phyloP scores from a whole-genome alignment of 2,888 invertebrate species.

The Lithophane socia region DNA sequence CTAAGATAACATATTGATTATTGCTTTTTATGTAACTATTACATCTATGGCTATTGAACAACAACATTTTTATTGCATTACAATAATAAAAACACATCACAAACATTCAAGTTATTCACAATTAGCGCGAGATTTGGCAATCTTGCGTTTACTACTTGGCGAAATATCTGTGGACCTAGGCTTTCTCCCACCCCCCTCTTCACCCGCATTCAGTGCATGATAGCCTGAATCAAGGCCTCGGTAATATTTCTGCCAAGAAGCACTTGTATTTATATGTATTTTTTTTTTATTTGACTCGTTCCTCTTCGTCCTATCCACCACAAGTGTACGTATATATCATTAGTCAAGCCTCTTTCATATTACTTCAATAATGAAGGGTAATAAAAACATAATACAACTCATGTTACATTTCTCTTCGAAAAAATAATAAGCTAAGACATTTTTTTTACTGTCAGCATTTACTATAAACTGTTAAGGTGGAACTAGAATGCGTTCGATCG shows the following conservation, averaged over 20 bases:
- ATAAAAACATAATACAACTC: conserved; percentile 20
- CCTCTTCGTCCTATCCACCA: conserved; percentile 11
- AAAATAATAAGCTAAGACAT: background rate
- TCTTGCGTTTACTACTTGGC: conserved; percentile 23
- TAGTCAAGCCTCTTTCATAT: conserved; percentile 54
- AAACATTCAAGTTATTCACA: conserved; percentile 52
- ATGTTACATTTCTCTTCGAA: conserved; percentile 19
- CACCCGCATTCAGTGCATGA: background rate
- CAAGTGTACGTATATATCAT: conserved; percentile 49
- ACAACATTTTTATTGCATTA: conserved; percentile 52
- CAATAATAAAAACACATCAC: conserved; percentile 56
- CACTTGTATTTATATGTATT: conserved; percentile 20
- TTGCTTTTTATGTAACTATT: conserved; percentile 57
- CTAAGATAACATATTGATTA: conserved; percentile 46
- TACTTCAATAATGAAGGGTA: conserved; percentile 9
- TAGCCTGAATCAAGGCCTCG: background rate
- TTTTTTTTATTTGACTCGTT: conserved; percentile 18
- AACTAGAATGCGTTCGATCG: conserved; percentile 1
- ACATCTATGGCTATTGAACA: conserved; percentile 53
- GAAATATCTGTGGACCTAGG: conserved; percentile 13
- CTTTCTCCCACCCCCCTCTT: background rate
- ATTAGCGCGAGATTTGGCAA: conserved; percentile 34
- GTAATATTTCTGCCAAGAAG: conserved; percentile 11
- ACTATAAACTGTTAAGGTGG: background rate
- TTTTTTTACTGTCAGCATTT: background rate